Evolutionary conservation across 2,888 invertebrate genomes (phyloP).

Genomic region (Merodon equestris): DNA sequence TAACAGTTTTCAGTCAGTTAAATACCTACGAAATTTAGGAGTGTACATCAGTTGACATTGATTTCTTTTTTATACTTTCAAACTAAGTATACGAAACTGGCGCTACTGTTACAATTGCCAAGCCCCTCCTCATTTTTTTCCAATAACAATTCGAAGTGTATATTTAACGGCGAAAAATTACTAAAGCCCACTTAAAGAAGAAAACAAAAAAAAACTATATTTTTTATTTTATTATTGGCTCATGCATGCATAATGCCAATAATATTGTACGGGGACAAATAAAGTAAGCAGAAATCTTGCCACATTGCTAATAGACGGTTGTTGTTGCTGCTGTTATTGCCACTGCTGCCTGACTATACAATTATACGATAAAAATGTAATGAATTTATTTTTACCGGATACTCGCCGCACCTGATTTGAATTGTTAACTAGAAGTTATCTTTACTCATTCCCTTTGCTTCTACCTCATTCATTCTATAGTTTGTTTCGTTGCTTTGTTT

Average conservation of each 20-base stretch:
- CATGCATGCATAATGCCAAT: constrained; percentile 54
- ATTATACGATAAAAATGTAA: constrained; percentile 63
- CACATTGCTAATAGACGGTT: constrained; percentile 48
- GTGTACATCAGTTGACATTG: not conserved
- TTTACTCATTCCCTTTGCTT: constrained; percentile 29
- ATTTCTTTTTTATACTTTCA: constrained; percentile 8
- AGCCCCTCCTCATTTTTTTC: constrained; percentile 21
- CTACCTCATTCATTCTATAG: constrained; percentile 1
- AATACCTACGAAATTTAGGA: constrained; percentile 21
- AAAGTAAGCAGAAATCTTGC: constrained; percentile 27
- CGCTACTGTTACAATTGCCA: constrained; percentile 5
- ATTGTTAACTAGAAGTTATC: constrained; percentile 54
- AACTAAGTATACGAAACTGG: not conserved
- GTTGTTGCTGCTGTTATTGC: constrained; percentile 18
- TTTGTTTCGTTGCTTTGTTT: constrained; percentile 25
- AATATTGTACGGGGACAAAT: constrained; percentile 18
- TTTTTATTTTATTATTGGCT: constrained; percentile 45
- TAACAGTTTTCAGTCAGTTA: not conserved
- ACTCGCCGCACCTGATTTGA: constrained; percentile 62
- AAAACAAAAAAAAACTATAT: constrained; percentile 21
- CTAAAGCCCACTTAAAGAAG: constrained; percentile 8
- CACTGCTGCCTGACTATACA: constrained; percentile 29
- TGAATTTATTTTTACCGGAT: constrained; percentile 68
- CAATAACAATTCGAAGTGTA: constrained; percentile 31
- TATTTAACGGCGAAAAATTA: constrained; percentile 36